Evolutionary conservation across 2,113 vertebrate genomes (phyloP).

Genomic region (Xerus inauris): DNA sequence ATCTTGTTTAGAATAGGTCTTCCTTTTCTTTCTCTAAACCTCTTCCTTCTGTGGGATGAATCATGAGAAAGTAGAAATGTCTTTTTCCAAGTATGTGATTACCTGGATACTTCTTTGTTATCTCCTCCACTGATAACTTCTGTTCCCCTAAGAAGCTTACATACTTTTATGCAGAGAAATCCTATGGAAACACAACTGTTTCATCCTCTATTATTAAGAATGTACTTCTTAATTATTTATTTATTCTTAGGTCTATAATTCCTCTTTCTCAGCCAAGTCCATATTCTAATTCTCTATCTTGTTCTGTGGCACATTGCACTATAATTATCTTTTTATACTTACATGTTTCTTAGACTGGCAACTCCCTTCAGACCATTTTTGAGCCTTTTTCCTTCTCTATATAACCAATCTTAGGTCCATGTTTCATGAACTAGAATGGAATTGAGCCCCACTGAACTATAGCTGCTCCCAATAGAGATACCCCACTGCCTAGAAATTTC

Average conservation of each 20-base stretch:
- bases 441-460: background rate
- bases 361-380: background rate
- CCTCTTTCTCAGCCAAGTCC: background rate
- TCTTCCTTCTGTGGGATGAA: background rate
- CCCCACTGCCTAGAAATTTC: background rate
- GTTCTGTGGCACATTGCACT: background rate
- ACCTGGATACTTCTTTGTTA: background rate
- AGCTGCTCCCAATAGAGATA: background rate
- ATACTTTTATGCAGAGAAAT: background rate
- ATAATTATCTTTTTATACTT: constrained; percentile 36
- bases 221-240: background rate
- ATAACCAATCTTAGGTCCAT: background rate
- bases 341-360: background rate
- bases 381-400: background rate
- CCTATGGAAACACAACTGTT: background rate
- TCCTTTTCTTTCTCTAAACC: background rate
- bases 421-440: background rate
- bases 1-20: background rate
- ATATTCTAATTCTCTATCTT: background rate
- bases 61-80: background rate
- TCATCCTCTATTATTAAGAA: background rate
- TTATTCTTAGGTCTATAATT: constrained; percentile 10
- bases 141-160: background rate
- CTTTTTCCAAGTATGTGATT: background rate
- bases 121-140: background rate